A percentile compares a stretch with the other conserved stretches of the same genome.
Conservation (phyloP, 2,888 invertebrate genomes). For the Pediacus dermestoides region DNA sequence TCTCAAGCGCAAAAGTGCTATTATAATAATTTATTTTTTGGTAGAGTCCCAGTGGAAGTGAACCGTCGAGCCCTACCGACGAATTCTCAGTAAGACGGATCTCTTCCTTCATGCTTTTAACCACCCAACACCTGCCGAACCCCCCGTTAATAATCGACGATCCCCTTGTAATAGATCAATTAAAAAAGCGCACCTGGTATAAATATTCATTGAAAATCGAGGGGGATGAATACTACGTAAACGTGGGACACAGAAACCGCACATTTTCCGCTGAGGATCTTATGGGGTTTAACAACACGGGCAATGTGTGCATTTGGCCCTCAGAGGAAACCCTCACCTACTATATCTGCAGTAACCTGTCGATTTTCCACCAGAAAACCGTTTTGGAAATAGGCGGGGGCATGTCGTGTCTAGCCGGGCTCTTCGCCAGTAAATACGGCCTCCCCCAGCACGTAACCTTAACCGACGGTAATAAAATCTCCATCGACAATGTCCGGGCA, state of each 20-base stretch:
- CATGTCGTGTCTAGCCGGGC: constrained; percentile 78
- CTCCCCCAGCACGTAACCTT: constrained; percentile 62
- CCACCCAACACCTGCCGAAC: constrained; percentile 47
- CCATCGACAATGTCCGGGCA: constrained; percentile 67
- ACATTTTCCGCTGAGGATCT: constrained; percentile 67
- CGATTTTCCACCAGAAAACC: constrained; percentile 62
- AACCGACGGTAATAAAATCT: constrained; percentile 75
- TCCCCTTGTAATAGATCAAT: constrained; percentile 40
- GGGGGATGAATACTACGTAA: constrained; percentile 52
- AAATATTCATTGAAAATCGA: constrained; percentile 57
- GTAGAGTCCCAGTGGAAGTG: constrained; percentile 48
- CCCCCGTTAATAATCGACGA: constrained; percentile 18
- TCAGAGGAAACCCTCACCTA: constrained; percentile 73
- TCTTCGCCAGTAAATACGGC: constrained; percentile 67
- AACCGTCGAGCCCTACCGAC: constrained; percentile 49
- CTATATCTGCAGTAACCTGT: constrained; percentile 61
- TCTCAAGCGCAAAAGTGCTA: no score
- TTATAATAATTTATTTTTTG: no score
- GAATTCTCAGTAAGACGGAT: constrained; percentile 58
- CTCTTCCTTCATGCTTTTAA: constrained; percentile 58
- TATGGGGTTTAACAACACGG: constrained; percentile 79
- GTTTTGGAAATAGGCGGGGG: constrained; percentile 80
- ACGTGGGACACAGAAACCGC: constrained; percentile 59
- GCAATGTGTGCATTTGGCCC: constrained; percentile 77
- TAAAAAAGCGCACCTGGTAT: constrained; percentile 58